Percentiles rank a stretch among this genome's conserved stretches.
Evolutionary conservation across 35 echinoderm and acorn worm species (phyloP).

Genomic region (Heliocidaris erythrogramma): DNA sequence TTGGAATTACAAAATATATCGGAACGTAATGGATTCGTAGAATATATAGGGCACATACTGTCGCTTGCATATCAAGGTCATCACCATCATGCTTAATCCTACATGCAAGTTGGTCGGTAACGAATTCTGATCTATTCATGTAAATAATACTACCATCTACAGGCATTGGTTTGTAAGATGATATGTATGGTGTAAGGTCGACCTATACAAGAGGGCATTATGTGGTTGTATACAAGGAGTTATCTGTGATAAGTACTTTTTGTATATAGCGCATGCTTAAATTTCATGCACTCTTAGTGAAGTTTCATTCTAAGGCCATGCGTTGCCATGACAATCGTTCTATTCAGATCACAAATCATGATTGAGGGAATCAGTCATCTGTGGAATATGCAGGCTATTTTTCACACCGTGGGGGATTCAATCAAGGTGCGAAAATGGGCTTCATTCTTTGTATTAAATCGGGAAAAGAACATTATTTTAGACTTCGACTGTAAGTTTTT

Average conservation of each 20-base stretch:
- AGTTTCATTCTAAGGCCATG: not conserved
- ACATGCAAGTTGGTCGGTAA: not conserved
- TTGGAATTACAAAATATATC: too few relatives aligned
- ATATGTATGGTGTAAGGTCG: not conserved
- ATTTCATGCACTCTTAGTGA: not conserved
- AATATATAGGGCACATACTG: not conserved
- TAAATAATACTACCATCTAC: not conserved
- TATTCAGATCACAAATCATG: not conserved
- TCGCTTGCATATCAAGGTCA: not conserved
- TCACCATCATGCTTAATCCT: not conserved
- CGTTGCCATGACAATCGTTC: not conserved
- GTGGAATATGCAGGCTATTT: not conserved
- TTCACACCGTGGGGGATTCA: not conserved
- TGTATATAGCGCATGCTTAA: too few relatives aligned
- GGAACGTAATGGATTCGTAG: too few relatives aligned
- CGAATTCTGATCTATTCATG: not conserved
- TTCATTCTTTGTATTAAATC: not conserved
- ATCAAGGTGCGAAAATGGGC: not conserved
- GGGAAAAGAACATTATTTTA: not conserved
- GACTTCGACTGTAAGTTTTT: not conserved
- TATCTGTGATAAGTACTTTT: too few relatives aligned
- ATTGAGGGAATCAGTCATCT: not conserved
- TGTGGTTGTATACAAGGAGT: not conserved
- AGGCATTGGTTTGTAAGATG: not conserved
- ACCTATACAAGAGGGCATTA: not conserved